Evolutionary conservation across 2,888 invertebrate species (phyloP).

Genomic region (Theretra japonica): DNA sequence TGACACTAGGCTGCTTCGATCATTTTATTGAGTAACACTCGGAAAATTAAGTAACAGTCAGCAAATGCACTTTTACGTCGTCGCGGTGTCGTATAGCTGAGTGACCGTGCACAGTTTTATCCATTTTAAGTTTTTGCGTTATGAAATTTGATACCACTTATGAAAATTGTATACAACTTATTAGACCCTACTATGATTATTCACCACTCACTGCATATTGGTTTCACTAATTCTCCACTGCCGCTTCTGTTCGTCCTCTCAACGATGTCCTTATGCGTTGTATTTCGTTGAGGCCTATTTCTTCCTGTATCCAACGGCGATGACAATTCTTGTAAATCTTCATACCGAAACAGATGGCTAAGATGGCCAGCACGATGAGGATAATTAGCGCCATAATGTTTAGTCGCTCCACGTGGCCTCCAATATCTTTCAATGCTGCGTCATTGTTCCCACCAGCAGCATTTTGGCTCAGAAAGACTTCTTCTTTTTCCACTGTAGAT

Average conservation of each 20-base stretch:
- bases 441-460: too few relatives aligned
- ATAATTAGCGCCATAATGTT: too few relatives aligned
- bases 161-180: neutral
- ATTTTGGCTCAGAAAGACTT: too few relatives aligned
- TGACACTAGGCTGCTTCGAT: too few relatives aligned
- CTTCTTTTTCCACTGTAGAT: too few relatives aligned
- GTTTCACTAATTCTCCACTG: neutral
- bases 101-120: neutral
- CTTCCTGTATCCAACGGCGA: too few relatives aligned
- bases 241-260: neutral
- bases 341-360: too few relatives aligned
- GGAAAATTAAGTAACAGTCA: neutral
- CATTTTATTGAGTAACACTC: too few relatives aligned
- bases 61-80: neutral
- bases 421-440: too few relatives aligned
- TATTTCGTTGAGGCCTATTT: neutral
- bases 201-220: neutral
- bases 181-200: neutral
- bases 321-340: too few relatives aligned
- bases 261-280: slow-evolving; percentile 1
- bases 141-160: slow-evolving; percentile 2
- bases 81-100: slow-evolving; percentile 1
- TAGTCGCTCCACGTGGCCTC: too few relatives aligned
- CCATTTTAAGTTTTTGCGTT: slow-evolving; percentile 4
- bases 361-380: too few relatives aligned